phyloP scores from a whole-genome alignment of 1,140 invertebrate genomes.

The Ostrea edulis region DNA sequence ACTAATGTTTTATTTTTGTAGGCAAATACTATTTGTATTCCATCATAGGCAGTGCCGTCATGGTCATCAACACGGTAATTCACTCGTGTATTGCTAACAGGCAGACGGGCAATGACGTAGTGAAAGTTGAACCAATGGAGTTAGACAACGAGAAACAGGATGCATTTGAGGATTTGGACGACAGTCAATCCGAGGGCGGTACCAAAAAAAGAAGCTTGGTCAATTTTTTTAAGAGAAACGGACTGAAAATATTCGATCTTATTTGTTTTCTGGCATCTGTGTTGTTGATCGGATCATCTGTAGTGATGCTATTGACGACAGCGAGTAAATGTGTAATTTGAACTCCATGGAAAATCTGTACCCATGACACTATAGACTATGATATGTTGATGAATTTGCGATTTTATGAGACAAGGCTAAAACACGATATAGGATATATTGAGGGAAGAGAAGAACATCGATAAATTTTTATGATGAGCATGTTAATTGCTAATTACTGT shows the following conservation, averaged over 20 bases:
- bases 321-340: background rate
- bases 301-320: background rate
- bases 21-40: constrained; percentile 15
- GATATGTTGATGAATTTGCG: no score
- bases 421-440: no score
- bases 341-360: no score
- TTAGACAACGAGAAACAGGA: background rate
- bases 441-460: no score
- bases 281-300: background rate
- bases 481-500: no score
- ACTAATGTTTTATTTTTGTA: background rate
- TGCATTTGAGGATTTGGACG: background rate
- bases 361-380: no score
- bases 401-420: no score
- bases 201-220: background rate
- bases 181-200: background rate
- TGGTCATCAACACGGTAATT: background rate
- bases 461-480: no score
- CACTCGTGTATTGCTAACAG: background rate
- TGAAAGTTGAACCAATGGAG: background rate
- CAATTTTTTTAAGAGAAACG: background rate
- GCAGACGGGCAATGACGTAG: background rate
- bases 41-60: constrained; percentile 4
- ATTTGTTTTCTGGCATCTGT: background rate
- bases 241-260: background rate